Base-by-base conservation (phyloP, 2,888 invertebrate genomes). In the Drepanosiphum platanoidis region DNA sequence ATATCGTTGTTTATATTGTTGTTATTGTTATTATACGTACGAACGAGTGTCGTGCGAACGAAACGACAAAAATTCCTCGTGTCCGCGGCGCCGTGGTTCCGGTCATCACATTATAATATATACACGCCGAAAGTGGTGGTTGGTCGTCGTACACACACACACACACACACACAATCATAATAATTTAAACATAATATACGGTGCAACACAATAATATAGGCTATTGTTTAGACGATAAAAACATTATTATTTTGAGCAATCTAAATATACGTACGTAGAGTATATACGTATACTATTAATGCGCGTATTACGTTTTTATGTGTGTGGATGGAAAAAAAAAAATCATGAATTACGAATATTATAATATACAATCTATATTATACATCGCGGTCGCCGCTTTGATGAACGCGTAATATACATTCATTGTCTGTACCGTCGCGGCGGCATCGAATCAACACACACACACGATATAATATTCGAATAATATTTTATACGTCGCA, bases 41-140 rank as follows among this genome's bases (percentile, higher is more conserved):
- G 58, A 36, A 70, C 32, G 61, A 61, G 71, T 82, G 81, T 82
- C 81, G 81, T 82, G 81, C 81, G 81, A 82, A 82, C 81, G 39
- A 42, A 82, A 82, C 81, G 81, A 84, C 75, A 66, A 75, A 70
- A 84, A 84, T 84, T 68, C 84, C 84, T 84, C 3, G n/a, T 77
- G 84, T 58, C 68, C 68, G 32, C 46, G 36, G 52, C 39, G 36
- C 84, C 84, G 68, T 77, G 70, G 77, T 84, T 84, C 84, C 84
- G 75, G 87, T 80, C 81, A 72, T 72, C 81, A 39, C 61, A n/a
- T 70, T 52, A 22, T 68, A 68, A 22, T 46, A 52, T 46, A 52
- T 68, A 79, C 46, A 80, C 68, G 52, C 80, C 18, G 42, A 70
- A 68, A 80, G 68, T 52, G 68, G 68, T 52, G 68, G 80, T 80